These are phyloP conservation scores for Clarias laeviceps DNA, from an alignment of 2,797 vertebrate genomes.

Conservation along the genomic window DNA sequence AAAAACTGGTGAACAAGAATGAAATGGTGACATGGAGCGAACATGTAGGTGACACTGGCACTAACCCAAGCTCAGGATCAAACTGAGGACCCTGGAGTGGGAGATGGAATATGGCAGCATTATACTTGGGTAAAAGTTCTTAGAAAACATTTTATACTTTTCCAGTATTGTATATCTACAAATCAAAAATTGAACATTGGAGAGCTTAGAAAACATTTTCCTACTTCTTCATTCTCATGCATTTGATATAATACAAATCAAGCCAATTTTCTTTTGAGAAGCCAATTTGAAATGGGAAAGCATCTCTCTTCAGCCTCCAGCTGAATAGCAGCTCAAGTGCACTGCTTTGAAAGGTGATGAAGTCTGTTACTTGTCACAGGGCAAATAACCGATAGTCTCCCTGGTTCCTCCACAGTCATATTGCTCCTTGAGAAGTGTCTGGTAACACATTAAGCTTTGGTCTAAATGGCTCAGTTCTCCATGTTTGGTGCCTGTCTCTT, in stretches of 20 bases:
- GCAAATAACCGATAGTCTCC: constrained; percentile 31
- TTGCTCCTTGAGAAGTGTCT: constrained; percentile 39
- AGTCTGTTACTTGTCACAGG: constrained; percentile 24
- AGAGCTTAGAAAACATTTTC: neutral
- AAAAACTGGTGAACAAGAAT: neutral
- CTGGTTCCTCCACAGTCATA: constrained; percentile 21
- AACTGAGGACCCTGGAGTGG: neutral
- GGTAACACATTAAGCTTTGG: constrained; percentile 39
- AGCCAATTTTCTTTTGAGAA: neutral
- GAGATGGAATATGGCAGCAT: neutral
- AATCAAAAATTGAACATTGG: neutral
- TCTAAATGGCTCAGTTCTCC: constrained; percentile 33
- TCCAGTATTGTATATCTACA: neutral
- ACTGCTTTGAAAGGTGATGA: constrained; percentile 34
- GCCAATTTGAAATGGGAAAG: neutral
- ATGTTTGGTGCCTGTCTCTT: constrained; percentile 14
- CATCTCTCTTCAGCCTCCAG: constrained; percentile 7
- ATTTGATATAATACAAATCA: neutral
- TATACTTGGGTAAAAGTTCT: neutral
- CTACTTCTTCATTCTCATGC: neutral
- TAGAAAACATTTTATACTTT: neutral
- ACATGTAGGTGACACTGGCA: neutral
- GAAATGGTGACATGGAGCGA: neutral
- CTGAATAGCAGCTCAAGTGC: constrained; percentile 26
- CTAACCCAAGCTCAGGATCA: neutral